Base-by-base conservation (phyloP, 2,797 vertebrate genomes). In the Synaphobranchus kaupii region DNA sequence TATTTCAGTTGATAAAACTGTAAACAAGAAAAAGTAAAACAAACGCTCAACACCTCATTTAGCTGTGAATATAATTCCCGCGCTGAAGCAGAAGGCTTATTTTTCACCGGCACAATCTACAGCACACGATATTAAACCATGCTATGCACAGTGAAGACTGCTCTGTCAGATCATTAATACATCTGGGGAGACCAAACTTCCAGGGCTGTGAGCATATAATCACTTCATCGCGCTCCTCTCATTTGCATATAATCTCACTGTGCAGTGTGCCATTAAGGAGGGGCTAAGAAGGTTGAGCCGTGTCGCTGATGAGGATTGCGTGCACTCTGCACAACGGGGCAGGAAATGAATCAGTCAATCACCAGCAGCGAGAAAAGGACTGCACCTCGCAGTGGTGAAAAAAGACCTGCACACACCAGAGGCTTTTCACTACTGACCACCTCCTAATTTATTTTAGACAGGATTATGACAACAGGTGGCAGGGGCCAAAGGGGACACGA, bases 191-290 rank as follows among this genome's bases (percentile, higher is more conserved):
- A 48, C 47, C 1, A 54, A 44, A 54, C 73, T 48, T n/a, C 73
- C 34, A 73, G 22, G 17, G 44, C 56, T 34, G 39, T 73, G 15
- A 39, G 90, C 91, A 92, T 87, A 91, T 93, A 93, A 88, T 87
- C 91, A 93, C 92, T 92, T 93, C 88, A 92, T 93, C 90, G 93
- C 86, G 88, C 25, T 89, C 83, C 86, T 83, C 91, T 95, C 93
- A 95, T 96, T 93, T 95, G 90, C 94, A 94, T 94, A 92, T 92
- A 96, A 96, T 96, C 93, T 94, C 92, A 94, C 86, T 87, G 92
- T 92, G 94, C 92, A 92, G 90, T 52, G 91, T 92, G 90, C 93
- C 94, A 93, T 94, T 93, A 91, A 91, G 89, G 68, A 89, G 78
- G 78, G 81, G 86, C 84, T 88, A 84, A 91, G 48, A 88, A 88